Conservation (phyloP, 2,797 vertebrate species). For the Acanthopagrus latus region DNA sequence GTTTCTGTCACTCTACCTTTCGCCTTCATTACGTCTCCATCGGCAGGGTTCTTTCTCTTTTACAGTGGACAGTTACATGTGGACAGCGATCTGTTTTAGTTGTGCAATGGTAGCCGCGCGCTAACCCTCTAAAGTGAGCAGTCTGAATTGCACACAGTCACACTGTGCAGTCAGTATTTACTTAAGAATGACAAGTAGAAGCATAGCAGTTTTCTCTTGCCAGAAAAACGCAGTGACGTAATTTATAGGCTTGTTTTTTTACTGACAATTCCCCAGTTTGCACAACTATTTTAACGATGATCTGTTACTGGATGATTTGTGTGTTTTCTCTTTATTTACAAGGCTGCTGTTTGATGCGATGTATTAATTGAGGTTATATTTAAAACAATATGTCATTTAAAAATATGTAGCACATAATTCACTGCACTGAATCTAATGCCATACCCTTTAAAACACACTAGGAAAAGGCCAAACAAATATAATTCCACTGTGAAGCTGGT, state of each 20-base stretch:
- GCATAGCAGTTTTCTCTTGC: too few relatives aligned
- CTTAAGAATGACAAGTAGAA: too few relatives aligned
- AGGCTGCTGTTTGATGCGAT: constrained; percentile 34
- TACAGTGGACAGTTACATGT: too few relatives aligned
- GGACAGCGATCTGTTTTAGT: too few relatives aligned
- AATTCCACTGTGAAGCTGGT: constrained; percentile 64
- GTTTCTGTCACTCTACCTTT: too few relatives aligned
- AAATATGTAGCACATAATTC: constrained; percentile 52
- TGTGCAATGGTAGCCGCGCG: too few relatives aligned
- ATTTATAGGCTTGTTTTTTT: not conserved
- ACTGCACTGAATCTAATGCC: constrained; percentile 58
- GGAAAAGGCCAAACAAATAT: constrained; percentile 81
- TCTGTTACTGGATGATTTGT: constrained; percentile 15
- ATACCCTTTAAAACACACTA: constrained; percentile 69
- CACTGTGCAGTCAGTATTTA: too few relatives aligned
- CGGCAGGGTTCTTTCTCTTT: too few relatives aligned
- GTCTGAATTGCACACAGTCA: too few relatives aligned
- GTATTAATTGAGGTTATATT: constrained; percentile 58
- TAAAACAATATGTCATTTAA: constrained; percentile 61
- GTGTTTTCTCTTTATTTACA: constrained; percentile 39
- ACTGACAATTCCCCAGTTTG: constrained; percentile 2
- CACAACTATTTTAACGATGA: constrained; percentile 18
- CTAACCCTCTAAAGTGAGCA: too few relatives aligned
- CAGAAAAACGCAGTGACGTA: too few relatives aligned
- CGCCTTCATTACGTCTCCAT: too few relatives aligned